Evolutionary conservation across 2,797 vertebrate species (phyloP), one percentile per base, ranked within the genome.

Genomic region (Sebastes oblongus): DNA sequence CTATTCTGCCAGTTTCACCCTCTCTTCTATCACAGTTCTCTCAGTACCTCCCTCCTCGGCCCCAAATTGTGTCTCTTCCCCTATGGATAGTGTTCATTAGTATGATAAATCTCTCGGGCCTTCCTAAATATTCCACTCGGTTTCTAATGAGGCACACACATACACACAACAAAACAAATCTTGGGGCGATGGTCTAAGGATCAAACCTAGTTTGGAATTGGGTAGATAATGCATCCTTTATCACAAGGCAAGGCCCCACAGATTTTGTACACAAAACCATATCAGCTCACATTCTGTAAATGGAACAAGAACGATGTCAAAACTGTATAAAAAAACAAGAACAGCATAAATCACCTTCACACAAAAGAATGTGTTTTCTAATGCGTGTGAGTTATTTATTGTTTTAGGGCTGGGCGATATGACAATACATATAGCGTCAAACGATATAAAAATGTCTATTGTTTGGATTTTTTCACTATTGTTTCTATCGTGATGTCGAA

Each of bases 31-130:
- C 56, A 60, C 61, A 58, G 32, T 39, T 59, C 14, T 68, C 50
- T 74, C 65, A 58, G 71, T 64, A 39, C 42, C 54, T 81, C 25
- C 34, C 34, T 84, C 30, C 27, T 61, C n/a, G 14, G 32, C 58
- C 69, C 20, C 59, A 87, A 89, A 88, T 39, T 72, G 66, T 74
- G 56, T 75, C 59, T 86, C 72, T 77, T 80, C 34, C 75, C 85
- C 72, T 82, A 73, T 73, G 82, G 84, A 90, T 83, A 80, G 75
- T 80, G 76, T 88, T 91, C 86, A 93, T 91, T 90, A 87, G 69
- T 84, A 86, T 90, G 80, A 93, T 88, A 83, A 83, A 93, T 91
- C 82, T 91, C 80, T 64, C 8, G 13, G 83, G 83, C 64, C 50
- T 72, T 81, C 61, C 81, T 77, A 88, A 91, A 89, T 89, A 91